Base-by-base conservation (phyloP, 2,888 invertebrate species). In the Corbicula japonica region DNA sequence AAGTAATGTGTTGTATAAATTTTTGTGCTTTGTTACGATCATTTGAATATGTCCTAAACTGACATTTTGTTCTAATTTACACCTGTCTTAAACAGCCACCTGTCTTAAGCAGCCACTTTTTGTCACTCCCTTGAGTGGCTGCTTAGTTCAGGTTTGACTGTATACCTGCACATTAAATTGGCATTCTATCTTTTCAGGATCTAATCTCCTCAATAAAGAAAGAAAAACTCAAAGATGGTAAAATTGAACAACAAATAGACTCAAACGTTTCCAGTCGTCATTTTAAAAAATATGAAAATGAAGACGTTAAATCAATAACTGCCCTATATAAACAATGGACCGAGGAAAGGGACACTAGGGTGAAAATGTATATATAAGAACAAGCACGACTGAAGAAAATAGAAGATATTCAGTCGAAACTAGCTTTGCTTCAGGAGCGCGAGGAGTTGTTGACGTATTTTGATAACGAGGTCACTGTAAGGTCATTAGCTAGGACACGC, bases 361-460 rank as follows among this genome's bases (percentile, higher is more conserved):
- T 90, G 2, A 58, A 86, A 23, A 50, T 72, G 46, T 88, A 90
- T 68, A 69, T 88, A 10, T 58, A 66, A 26, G 76, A 83, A 50
- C 83, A 78, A 63, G 65, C 66, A 46, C 75, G 61, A 44, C 30
- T 72, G 21, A 26, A 83, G 28, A 87, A 85, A 48, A 69, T 83
- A 38, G 76, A 77, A 46, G 88, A 86, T 68, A 87, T 91, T 35
- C 75, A 86, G 63, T 34, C 68, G 18, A 88, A 87, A 74, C 58
- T 91, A n/a, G 71, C 81, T 41, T 84, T 86, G 15, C 41, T 91
- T n/a, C 87, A 89, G 56, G 86, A 89, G 68, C 89, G 88, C 41
- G 91, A 92, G 74, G 91, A 92, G 63, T 54, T 90, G 41, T 68
- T 92, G 54, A 78, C 86, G 4, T 92, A 86, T 69, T 92, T 90